Evolutionary conservation across 2,797 vertebrate species (phyloP).

Genomic region (Orestias chungarensis): DNA sequence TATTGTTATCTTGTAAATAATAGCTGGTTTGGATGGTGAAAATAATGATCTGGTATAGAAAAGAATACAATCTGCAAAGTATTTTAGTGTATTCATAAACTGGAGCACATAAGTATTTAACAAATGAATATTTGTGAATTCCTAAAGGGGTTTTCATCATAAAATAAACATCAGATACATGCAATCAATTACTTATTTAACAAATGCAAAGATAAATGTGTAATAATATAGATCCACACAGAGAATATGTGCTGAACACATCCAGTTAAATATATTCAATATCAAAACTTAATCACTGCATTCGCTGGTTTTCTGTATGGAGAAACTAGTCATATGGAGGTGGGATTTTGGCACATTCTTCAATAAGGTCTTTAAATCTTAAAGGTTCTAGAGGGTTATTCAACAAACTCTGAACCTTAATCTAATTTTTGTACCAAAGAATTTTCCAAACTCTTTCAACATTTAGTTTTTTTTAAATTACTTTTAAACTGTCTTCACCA

Average conservation of each 20-base stretch:
- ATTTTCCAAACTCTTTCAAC: neutral
- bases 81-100: slow-evolving; percentile 21
- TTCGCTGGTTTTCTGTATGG: neutral
- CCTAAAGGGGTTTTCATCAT: neutral
- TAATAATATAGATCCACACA: neutral
- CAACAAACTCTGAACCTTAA: neutral
- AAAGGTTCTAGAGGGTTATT: neutral
- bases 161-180: neutral
- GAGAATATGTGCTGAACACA: neutral
- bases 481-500: neutral
- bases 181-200: neutral
- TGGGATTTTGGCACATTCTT: neutral
- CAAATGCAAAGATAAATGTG: neutral
- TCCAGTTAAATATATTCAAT: neutral
- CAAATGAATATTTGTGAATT: neutral
- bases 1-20: slow-evolving; percentile 56
- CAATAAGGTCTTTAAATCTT: neutral
- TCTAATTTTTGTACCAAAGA: neutral
- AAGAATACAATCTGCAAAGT: slow-evolving; percentile 10
- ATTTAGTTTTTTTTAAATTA: neutral
- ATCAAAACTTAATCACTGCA: neutral
- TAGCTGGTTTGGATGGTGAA: slow-evolving; percentile 27
- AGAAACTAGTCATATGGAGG: neutral
- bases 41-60: slow-evolving; percentile 37
- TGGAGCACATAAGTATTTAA: neutral